These are phyloP conservation scores for Endomychus coccineus DNA, from an alignment of 2,888 invertebrate genomes.

Conservation along the genomic window DNA sequence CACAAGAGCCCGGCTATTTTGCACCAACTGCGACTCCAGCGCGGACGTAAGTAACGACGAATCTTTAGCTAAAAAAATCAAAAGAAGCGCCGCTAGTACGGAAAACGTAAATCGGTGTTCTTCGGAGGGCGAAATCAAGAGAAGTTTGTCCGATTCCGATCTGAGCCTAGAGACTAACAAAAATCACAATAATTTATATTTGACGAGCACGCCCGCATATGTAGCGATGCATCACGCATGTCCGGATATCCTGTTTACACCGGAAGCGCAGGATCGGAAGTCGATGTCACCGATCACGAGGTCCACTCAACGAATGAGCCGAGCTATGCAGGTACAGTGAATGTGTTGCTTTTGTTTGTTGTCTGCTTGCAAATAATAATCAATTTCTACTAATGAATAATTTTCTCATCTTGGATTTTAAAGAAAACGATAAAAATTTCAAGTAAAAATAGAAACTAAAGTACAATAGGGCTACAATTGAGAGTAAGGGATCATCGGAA, in stretches of 20 bases:
- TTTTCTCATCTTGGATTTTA: no score
- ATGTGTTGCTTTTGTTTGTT: not conserved
- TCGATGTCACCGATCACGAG: constrained; percentile 87
- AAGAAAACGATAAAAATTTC: no score
- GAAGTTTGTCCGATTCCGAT: constrained; percentile 34
- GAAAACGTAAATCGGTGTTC: not conserved
- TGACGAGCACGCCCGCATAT: constrained; percentile 43
- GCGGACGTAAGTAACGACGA: constrained; percentile 30
- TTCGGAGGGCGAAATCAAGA: constrained; percentile 16
- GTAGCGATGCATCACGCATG: constrained; percentile 28
- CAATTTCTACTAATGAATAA: no score
- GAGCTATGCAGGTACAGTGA: constrained; percentile 72
- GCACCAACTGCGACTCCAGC: constrained; percentile 39
- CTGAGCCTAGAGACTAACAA: constrained; percentile 24
- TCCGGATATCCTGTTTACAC: constrained; percentile 38
- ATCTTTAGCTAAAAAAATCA: constrained; percentile 26
- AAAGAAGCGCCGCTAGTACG: constrained; percentile 13
- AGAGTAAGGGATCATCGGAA: no score
- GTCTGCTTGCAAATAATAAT: not conserved
- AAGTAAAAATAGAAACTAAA: no score
- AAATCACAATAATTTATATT: constrained; percentile 19
- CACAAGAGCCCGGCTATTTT: constrained; percentile 37
- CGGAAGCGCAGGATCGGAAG: constrained; percentile 51
- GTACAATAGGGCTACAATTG: no score
- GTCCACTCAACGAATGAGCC: constrained; percentile 77